Percentiles rank a stretch among this genome's conserved stretches.
phyloP scores from a whole-genome alignment of 1,140 invertebrate species.

The Bombus balteatus region DNA sequence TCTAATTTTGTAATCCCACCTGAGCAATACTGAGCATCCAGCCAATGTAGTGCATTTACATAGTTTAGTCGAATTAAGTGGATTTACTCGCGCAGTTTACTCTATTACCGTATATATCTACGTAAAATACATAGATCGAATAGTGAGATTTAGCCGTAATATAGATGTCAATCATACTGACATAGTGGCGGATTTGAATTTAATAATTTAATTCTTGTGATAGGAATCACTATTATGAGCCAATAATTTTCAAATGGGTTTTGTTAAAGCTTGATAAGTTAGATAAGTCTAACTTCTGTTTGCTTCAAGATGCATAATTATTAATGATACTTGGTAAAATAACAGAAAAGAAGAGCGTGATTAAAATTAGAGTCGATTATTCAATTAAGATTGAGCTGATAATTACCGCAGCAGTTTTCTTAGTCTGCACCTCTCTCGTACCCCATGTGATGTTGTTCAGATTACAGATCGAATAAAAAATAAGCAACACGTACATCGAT shows the following conservation, averaged over 20 bases:
- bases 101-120: neutral
- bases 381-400: slow-evolving; percentile 46
- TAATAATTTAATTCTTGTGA: too few species aligned
- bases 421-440: slow-evolving; percentile 83
- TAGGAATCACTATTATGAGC: too few species aligned
- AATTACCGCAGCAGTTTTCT: slow-evolving; percentile 74
- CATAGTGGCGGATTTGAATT: neutral
- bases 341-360: too few species aligned
- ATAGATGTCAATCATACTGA: neutral
- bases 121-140: neutral
- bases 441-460: slow-evolving; percentile 87
- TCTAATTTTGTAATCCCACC: neutral
- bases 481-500: slow-evolving; percentile 87
- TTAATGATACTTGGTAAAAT: neutral
- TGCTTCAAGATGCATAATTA: neutral
- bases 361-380: slow-evolving; percentile 8
- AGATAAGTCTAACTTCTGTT: neutral
- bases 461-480: slow-evolving; percentile 87
- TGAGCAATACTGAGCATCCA: neutral
- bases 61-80: neutral
- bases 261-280: too few species aligned
- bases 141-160: neutral
- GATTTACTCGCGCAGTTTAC: neutral
- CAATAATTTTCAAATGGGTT: too few species aligned
- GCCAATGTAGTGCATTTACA: neutral